These are phyloP conservation scores for Periphyllus acericola DNA, from an alignment of 2,888 invertebrate genomes.

Conservation along the genomic window DNA sequence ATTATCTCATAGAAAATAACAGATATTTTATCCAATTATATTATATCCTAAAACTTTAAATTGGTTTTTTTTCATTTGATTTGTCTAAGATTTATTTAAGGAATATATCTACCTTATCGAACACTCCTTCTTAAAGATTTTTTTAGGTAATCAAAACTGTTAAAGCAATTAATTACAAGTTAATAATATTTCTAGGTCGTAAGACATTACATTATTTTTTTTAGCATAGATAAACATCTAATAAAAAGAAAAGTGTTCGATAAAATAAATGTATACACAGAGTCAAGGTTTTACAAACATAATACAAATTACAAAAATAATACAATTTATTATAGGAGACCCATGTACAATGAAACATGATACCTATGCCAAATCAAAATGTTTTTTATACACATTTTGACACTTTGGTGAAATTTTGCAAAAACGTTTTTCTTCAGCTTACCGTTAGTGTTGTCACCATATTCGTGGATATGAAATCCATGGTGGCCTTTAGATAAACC, in stretches of 20 bases:
- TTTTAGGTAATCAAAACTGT: too few species aligned
- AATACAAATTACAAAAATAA: not conserved
- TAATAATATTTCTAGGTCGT: too few species aligned
- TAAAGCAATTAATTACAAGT: too few species aligned
- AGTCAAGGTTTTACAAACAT: not conserved
- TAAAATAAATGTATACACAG: not conserved
- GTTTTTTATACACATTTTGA: not conserved
- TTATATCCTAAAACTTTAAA: not conserved
- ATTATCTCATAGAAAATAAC: not conserved
- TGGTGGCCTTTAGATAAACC: slow-evolving; percentile 76
- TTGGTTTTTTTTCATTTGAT: not conserved
- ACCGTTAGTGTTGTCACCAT: slow-evolving; percentile 92
- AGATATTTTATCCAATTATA: not conserved
- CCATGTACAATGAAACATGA: not conserved
- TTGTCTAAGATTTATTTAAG: not conserved
- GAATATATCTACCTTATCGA: not conserved
- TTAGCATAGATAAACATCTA: not conserved
- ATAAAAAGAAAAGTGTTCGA: not conserved
- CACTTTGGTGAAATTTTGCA: not conserved
- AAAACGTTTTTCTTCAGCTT: slow-evolving; percentile 8
- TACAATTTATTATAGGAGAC: not conserved
- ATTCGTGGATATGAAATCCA: slow-evolving; percentile 96
- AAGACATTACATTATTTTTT: too few species aligned
- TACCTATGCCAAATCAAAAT: not conserved
- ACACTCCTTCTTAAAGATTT: too few species aligned